phyloP scores from a whole-genome alignment of 2,113 vertebrate species.

The Bos javanicus region DNA sequence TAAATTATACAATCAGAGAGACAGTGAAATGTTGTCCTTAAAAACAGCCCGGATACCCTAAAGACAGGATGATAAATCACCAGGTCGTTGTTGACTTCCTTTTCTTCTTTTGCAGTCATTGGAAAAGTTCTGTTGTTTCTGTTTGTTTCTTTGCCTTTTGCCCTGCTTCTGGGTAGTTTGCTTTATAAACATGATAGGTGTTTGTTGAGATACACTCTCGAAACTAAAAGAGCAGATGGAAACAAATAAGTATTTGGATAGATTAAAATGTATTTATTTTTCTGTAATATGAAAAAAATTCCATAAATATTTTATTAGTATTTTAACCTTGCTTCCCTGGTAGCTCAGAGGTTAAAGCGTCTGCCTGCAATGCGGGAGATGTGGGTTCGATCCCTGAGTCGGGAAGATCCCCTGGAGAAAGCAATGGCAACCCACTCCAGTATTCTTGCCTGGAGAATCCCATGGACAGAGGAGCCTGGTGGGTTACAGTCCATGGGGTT shows the following conservation, averaged over 20 bases:
- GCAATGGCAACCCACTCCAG: too few species aligned
- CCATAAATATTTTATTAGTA: not conserved
- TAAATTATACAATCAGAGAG: constrained; percentile 68
- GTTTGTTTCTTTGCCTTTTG: not conserved
- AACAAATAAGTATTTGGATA: not conserved
- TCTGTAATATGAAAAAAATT: not conserved
- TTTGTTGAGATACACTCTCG: not conserved
- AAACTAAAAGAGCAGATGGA: not conserved
- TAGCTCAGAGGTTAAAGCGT: too few species aligned
- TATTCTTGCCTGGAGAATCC: too few species aligned
- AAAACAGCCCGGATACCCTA: constrained; percentile 53
- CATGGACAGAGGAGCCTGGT: too few species aligned
- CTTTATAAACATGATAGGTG: rapidly evolving
- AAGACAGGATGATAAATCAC: constrained; percentile 65
- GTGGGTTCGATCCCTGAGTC: too few species aligned
- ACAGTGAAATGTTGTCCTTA: constrained; percentile 22
- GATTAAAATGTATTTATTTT: not conserved
- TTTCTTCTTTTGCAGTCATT: not conserved
- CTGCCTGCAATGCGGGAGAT: too few species aligned
- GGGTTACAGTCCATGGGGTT: too few species aligned
- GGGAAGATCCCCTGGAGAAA: too few species aligned
- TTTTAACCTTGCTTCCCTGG: not conserved
- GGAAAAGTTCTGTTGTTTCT: not conserved
- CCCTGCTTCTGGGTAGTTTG: not conserved
- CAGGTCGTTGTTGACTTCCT: not conserved